Base-by-base conservation (phyloP, 2,797 vertebrate genomes). In the Crenichthys baileyi region DNA sequence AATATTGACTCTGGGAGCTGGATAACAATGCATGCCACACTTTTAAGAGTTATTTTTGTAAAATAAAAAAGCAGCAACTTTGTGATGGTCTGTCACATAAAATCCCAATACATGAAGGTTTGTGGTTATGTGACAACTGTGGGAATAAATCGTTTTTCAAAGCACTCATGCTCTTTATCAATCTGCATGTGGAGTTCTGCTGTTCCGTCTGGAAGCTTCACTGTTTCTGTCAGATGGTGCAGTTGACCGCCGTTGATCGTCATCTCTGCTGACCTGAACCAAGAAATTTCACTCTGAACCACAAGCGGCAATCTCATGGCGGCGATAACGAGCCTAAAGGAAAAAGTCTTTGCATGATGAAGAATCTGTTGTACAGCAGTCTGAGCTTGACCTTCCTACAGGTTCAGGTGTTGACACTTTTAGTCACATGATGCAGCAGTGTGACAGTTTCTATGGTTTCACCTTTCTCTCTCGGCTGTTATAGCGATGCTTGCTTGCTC, bases 361-460 rank as follows among this genome's bases (percentile, higher is more conserved):
- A 44, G 24, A 26, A 12, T 46, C 5, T 70, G 44, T 24, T 70
- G 44, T 16, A 39, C 26, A 51, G 48, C 48, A 71, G 70, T 73
- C 71, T 24, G 22, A 73, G 31, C 51, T 15, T 15, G 51, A 73
- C 71, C 71, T 73, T 72, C 53, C 41, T 51, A 56, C 71, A 36
- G 53, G 71, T n/a, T 75, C 31, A 61, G 46, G 41, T 56, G 85
- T 80, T 79, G 4, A 44, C 11, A 78, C 72, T 65, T 70, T 26
- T 63, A 78, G 36, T 60, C 55, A 61, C 31, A 58, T 68, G 55
- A 67, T 60, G 73, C 68, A 78, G 78, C 79, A 71, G n/a, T 46
- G 63, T 46, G 60, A 18, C 56, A 79, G 82, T 81, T 87, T 84
- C 87, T 78, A 75, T 84, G 83, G 78, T 87, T 83, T 79, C 75